Evolutionary conservation across 1,140 invertebrate species (phyloP), one percentile per base, ranked within the genome.

Genomic region (Trissolcus basalis): DNA sequence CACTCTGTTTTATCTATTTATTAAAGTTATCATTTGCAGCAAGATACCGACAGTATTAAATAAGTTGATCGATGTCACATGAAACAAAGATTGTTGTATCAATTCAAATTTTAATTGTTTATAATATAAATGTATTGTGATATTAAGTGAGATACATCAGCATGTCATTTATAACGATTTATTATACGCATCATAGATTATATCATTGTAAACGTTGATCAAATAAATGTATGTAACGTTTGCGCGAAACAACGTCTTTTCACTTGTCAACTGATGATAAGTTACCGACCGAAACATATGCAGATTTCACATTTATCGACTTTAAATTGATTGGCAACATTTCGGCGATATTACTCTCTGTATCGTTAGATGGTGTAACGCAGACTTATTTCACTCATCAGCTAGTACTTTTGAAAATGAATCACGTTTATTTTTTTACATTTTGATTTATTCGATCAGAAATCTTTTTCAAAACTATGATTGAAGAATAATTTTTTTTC

Each of bases 21-120:
- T 35, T 14, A 48, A 50, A 11, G 4, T 39, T 27, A 45, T 68
- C 45, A 59, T 59, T 68, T 45, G 45, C 15, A 33, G 10, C 44
- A 35, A 43, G 15, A 49, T 50, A 65, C 63, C 63, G 35, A 56
- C 12, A 65, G 63, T 65, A 65, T 65, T 65, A 56, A n/a, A 39
- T 39, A 39, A 39, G n/a, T 39, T 39, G n/a, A 39, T 39, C n/a
- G 36, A 39, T 39, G 36, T 39, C 36, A 8, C 9, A n/a, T n/a
- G n/a, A n/a, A n/a, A n/a, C 4, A 65, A 10, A 45, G 3, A 47
- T 39, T 36, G 36, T 41, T 50, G 49, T 13, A 47, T 27, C 36
- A 11, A 50, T 35, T 41, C n/a, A 19, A 27, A 41, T 10, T 7
- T 48, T 54, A 41, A n/a, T 10, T 54, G 36, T 39, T 39, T 39